Evolutionary conservation across 2,113 vertebrate species (phyloP).

Genomic region (Megaptera novaeangliae): DNA sequence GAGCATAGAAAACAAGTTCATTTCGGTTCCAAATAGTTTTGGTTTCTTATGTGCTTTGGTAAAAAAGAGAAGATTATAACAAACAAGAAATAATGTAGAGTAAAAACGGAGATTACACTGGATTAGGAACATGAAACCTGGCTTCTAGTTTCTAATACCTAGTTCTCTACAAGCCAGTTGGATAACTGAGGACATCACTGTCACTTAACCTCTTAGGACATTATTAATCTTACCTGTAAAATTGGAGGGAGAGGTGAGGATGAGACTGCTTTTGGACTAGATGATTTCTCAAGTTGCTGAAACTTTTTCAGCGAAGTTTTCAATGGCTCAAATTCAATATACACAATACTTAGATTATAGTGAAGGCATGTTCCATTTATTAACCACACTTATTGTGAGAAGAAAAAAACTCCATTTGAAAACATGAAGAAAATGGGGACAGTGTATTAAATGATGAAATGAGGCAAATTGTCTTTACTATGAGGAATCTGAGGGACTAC

Average conservation of each 20-base stretch:
- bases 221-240: neutral
- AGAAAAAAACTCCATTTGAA: neutral
- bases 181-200: neutral
- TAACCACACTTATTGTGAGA: neutral
- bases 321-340: neutral
- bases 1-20: neutral
- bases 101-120: neutral
- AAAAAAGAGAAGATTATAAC: neutral
- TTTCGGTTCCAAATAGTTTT: neutral
- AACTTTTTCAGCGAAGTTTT: neutral
- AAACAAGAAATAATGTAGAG: neutral
- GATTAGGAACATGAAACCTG: neutral
- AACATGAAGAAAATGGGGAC: neutral
- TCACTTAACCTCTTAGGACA: neutral
- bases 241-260: neutral
- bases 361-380: neutral
- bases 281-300: neutral
- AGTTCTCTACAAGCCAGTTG: neutral
- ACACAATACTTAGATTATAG: neutral
- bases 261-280: neutral
- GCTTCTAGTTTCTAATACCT: neutral
- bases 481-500: neutral
- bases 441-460: neutral
- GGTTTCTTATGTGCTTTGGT: neutral
- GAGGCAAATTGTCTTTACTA: neutral